Evolutionary conservation across 2,113 vertebrate genomes (phyloP).

Genomic region (Stomatorhinus ivindoensis): DNA sequence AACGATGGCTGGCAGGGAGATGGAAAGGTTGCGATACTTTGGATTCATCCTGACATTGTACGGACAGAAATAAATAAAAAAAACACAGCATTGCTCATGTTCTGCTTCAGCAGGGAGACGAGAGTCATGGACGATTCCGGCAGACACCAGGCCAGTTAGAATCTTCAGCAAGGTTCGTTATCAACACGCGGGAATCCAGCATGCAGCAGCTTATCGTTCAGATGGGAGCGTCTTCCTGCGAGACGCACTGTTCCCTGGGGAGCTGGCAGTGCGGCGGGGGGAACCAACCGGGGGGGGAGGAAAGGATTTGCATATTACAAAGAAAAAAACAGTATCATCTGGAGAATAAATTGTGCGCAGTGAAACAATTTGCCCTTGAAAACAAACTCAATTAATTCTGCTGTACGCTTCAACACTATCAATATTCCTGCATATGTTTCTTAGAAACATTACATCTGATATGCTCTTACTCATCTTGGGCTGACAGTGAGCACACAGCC

Average conservation of each 20-base stretch:
- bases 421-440: constrained; percentile 13
- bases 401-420: constrained; percentile 12
- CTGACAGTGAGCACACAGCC: constrained; percentile 2
- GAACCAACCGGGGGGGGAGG: constrained; percentile 9
- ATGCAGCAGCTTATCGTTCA: neutral
- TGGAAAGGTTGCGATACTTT: neutral
- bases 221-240: neutral
- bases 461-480: constrained; percentile 4
- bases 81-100: neutral
- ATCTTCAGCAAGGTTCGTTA: neutral
- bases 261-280: neutral
- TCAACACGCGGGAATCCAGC: neutral
- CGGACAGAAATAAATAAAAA: neutral
- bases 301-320: neutral
- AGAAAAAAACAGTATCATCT: constrained; percentile 3
- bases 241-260: neutral
- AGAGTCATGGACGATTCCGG: neutral
- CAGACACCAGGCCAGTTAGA: neutral
- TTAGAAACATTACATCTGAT: constrained; percentile 20
- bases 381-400: constrained; percentile 20
- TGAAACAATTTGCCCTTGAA: constrained; percentile 21
- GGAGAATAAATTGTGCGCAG: constrained; percentile 3
- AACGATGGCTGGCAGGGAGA: neutral
- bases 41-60: neutral
- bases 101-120: neutral